Evolutionary conservation across 2,113 vertebrate genomes (phyloP).

Genomic region (Myanophis thanlyinensis): DNA sequence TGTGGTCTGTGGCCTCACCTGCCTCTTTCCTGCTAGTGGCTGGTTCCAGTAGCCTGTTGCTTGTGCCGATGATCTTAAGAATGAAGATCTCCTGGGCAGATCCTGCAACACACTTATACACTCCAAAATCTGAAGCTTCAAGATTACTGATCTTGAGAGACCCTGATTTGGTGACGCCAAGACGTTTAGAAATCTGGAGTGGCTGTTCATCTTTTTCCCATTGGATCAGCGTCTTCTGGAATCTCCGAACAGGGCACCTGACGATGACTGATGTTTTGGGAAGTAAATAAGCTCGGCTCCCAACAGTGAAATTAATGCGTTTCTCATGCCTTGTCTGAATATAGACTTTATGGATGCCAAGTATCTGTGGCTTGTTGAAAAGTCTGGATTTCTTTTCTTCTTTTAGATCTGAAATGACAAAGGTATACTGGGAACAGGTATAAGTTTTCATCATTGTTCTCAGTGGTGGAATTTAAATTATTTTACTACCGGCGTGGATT

Average conservation of each 20-base stretch:
- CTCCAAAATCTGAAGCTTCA: conserved; percentile 71
- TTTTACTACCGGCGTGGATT: too few species aligned
- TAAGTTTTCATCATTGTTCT: background rate
- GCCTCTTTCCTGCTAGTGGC: conserved; percentile 41
- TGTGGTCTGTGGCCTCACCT: conserved; percentile 27
- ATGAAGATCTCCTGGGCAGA: conserved; percentile 74
- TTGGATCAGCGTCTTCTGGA: conserved; percentile 80
- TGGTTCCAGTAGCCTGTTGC: conserved; percentile 74
- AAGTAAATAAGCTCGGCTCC: conserved; percentile 85
- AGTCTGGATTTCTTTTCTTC: conserved; percentile 36
- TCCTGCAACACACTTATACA: conserved; percentile 83
- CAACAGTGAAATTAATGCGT: conserved; percentile 83
- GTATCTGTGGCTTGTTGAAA: conserved; percentile 75
- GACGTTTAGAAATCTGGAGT: conserved; percentile 74
- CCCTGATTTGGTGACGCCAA: conserved; percentile 81
- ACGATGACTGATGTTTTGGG: conserved; percentile 88
- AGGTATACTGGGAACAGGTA: conserved; percentile 13
- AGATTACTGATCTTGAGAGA: conserved; percentile 84
- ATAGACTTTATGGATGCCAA: conserved; percentile 78
- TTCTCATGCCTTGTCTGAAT: conserved; percentile 86
- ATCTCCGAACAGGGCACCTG: conserved; percentile 82
- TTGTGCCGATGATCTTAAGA: conserved; percentile 83
- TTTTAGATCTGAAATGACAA: conserved; percentile 61
- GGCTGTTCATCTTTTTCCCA: conserved; percentile 84
- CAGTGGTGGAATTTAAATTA: too few species aligned